Evolutionary conservation across 2,888 invertebrate species (phyloP).

Genomic region (Hybos culiciformis): DNA sequence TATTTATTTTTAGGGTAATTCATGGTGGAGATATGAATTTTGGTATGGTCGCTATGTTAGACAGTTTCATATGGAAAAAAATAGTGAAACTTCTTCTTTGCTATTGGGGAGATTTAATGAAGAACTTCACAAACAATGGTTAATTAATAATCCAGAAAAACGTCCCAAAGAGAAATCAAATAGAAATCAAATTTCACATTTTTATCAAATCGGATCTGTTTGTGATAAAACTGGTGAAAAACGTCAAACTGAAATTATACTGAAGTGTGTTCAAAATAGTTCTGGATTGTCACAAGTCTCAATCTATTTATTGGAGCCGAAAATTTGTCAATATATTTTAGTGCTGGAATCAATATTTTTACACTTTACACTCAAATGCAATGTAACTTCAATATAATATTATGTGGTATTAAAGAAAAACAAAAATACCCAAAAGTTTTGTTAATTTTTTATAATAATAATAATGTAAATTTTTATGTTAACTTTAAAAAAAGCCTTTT

Average conservation of each 20-base stretch:
- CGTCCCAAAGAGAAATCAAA: constrained; percentile 52
- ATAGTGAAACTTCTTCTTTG: constrained; percentile 54
- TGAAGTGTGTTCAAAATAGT: constrained; percentile 60
- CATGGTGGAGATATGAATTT: constrained; percentile 98
- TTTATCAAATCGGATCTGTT: constrained; percentile 70
- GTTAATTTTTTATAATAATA: no score
- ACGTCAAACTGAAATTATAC: constrained; percentile 73
- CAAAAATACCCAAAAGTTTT: no score
- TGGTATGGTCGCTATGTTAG: constrained; percentile 82
- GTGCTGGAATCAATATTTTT: constrained; percentile 94
- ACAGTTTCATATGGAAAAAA: constrained; percentile 78
- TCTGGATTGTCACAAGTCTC: constrained; percentile 70
- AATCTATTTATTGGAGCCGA: constrained; percentile 79
- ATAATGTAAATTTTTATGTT: no score
- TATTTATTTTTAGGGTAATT: constrained; percentile 53
- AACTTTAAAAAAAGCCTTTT: no score
- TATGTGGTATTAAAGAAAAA: no score
- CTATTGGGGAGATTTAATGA: constrained; percentile 68
- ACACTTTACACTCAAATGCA: no score
- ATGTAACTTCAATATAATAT: no score
- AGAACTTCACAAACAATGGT: constrained; percentile 72
- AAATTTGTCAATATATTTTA: constrained; percentile 84
- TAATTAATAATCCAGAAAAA: constrained; percentile 65
- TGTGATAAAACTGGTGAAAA: constrained; percentile 73
- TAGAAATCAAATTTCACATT: constrained; percentile 67